Evolutionary conservation across 2,888 invertebrate genomes (phyloP).

Genomic region (Cynaeus angustus): DNA sequence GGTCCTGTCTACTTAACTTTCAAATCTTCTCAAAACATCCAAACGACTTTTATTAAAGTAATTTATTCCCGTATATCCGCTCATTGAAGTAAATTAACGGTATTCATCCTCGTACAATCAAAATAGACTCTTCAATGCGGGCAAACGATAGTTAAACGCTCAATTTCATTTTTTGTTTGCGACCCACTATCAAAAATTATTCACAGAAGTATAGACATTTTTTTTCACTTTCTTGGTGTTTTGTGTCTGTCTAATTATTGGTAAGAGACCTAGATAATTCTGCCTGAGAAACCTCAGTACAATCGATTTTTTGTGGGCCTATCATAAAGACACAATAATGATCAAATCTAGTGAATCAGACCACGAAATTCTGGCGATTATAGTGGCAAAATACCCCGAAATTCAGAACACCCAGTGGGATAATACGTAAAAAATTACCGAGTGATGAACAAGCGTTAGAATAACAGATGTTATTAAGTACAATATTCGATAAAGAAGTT

Average conservation of each 20-base stretch:
- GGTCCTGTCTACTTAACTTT: constrained; percentile 12
- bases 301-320: constrained; percentile 24
- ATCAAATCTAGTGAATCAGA: constrained; percentile 33
- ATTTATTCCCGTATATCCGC: constrained; percentile 20
- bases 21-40: background rate
- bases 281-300: constrained; percentile 8
- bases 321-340: constrained; percentile 6
- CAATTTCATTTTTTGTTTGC: background rate
- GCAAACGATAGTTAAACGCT: background rate
- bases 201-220: background rate
- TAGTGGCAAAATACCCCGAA: background rate
- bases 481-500: no score
- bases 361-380: constrained; percentile 37
- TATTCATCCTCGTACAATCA: constrained; percentile 21
- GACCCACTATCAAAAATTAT: background rate
- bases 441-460: no score
- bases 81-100: constrained; percentile 39
- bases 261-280: constrained; percentile 3
- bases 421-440: no score
- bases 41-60: constrained; percentile 33
- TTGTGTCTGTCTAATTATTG: constrained; percentile 1
- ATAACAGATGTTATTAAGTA: no score
- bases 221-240: constrained; percentile 20
- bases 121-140: constrained; percentile 22
- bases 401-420: constrained; percentile 1